Evolutionary conservation across 2,888 invertebrate species (phyloP), one percentile per base, ranked within the genome.

Genomic region (Acleris cristana): DNA sequence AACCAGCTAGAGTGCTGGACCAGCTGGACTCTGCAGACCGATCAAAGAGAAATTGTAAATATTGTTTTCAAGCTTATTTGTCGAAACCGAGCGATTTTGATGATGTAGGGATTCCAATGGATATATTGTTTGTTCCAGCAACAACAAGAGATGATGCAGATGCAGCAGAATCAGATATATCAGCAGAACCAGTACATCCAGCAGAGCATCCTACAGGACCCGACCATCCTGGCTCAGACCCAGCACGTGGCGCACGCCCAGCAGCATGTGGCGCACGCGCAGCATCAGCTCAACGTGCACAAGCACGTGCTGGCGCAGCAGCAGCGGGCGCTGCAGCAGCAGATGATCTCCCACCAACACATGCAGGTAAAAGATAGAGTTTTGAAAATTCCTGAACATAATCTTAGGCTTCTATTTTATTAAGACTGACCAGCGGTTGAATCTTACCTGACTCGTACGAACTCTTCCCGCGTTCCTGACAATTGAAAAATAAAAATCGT

Each of bases 221-320:
- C 89, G 0, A 69, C 78, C 2, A 84, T 90, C 52, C 81, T 92
- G 34, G 89, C 85, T 0, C 90, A 91, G 61, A 90, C 89, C 60
- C 92, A 92, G 67, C 92, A 92, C 65, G 88, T 92, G 1, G 89
- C 89, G 1, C 93, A 93, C 62, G 92, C 89, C 0, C 92, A 92
- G 67, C 91, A 92, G 48, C 92, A 92, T 65, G 80, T 91, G 34
- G 86, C 84, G 1, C 90, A 90, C 64, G 92, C 90, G 2, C 93
- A 92, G 71, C 91, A 89, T 60, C 92, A 93, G 65, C 82, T 92
- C 2, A 90, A 92, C 74, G 83, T 92, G 79, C 93, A 93, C 71
- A 92, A 92, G 70, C 93, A 93, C 70, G 86, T 91, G 82, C 72
- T 93, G 48, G 87, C 88, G 0, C 93, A 93, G 66, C 92, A 93